Conservation (phyloP, 2,113 vertebrate genomes). For the Hippocampus abdominalis region DNA sequence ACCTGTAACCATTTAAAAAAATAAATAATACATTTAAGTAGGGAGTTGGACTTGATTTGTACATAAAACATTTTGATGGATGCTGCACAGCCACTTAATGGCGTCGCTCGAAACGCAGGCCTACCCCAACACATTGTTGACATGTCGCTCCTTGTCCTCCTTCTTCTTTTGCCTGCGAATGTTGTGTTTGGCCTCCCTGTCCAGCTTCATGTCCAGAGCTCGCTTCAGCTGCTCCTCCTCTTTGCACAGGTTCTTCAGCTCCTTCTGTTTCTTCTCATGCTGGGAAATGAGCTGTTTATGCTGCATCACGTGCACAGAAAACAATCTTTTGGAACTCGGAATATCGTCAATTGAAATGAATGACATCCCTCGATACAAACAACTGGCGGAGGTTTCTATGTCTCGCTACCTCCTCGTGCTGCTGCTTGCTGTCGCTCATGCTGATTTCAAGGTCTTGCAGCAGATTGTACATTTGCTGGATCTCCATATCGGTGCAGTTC, state of each 20-base stretch:
- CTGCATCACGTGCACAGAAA: conserved; percentile 35
- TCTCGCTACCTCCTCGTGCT: conserved; percentile 56
- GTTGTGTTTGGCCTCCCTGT: conserved; percentile 71
- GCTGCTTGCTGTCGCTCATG: conserved; percentile 65
- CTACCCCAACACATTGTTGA: conserved; percentile 68
- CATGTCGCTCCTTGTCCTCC: conserved; percentile 68
- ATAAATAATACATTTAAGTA: no score
- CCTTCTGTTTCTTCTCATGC: conserved; percentile 69
- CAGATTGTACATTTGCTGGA: conserved; percentile 57
- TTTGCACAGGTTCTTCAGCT: conserved; percentile 63
- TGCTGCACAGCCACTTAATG: no score
- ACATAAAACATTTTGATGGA: no score
- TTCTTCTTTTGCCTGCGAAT: conserved; percentile 70
- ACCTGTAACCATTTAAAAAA: no score
- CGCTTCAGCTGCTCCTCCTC: conserved; percentile 69
- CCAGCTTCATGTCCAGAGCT: conserved; percentile 63
- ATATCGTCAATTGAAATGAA: not conserved
- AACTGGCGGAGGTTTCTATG: no score
- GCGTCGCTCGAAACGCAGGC: not conserved
- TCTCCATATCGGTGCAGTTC: conserved; percentile 53
- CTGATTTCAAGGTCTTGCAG: conserved; percentile 72
- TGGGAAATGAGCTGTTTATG: conserved; percentile 45
- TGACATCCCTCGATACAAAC: no score
- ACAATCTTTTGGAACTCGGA: not conserved
- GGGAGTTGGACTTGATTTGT: no score